Base-by-base conservation (phyloP, 1,140 invertebrate species). In the Drepana arcuata region DNA sequence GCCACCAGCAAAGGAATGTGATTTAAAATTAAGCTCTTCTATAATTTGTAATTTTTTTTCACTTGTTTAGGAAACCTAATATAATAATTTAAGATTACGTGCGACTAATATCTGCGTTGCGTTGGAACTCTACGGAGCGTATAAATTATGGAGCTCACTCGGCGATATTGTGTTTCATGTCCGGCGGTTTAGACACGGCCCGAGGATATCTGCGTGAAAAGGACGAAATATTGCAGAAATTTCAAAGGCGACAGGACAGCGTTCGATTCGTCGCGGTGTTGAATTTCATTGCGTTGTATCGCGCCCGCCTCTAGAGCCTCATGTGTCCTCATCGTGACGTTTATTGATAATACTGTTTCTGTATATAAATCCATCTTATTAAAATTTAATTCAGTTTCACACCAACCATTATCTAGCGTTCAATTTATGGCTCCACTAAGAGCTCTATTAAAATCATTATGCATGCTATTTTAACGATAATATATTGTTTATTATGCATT, bases 101-200 rank as follows among this genome's bases (percentile, higher is more conserved):
- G 53, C 46, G 45, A 51, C 58, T 66, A 63, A 69, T 63, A 67
- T 68, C 57, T 67, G 61, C 56, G 55, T 52, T 35, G 53, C 50
- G 34, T 43, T 55, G 54, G 48, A 60, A 41, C 40, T 56, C 45
- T 49, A 45, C 47, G 40, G 36, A 63, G 65, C 59, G 47, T 74
- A 74, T 81, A 81, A 81, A 72, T 78, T 73, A 80, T 75, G 61
- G 61, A 63, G 63, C 51, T 58, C 57, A 70, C 62, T 66, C 47
- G 43, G 67, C 56, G 73, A 78, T 81, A 81, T 81, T 78, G 73
- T 77, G 70, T 81, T 78, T 81, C 77, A 77, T 61, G 73, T 78
- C 73, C 68, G 62, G 57, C 65, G 66, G 64, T 64, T 75, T 66
- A 65, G 69, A 73, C 70, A 70, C 60, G 62, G 63, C 47, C 62